These are phyloP conservation scores for Sinella curviseta DNA, from an alignment of 1,140 invertebrate species.

Conservation along the genomic window DNA sequence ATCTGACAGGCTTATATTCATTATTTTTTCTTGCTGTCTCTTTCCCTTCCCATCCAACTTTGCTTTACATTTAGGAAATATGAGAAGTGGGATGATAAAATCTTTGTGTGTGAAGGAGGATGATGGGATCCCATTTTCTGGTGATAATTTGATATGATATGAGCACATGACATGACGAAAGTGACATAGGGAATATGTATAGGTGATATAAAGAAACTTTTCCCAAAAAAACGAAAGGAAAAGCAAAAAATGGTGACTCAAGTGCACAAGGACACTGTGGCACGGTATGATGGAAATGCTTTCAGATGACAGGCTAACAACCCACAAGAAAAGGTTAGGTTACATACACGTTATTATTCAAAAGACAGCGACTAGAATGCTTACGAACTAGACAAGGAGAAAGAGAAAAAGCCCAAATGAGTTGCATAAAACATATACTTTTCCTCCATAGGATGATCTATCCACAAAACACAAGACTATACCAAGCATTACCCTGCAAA, in stretches of 20 bases:
- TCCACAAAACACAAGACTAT: too few species aligned
- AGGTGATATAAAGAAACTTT: neutral
- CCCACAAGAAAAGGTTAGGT: constrained; percentile 17
- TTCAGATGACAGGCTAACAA: constrained; percentile 21
- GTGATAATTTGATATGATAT: constrained; percentile 28
- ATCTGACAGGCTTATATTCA: neutral
- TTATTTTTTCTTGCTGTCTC: constrained; percentile 7
- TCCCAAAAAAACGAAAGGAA: constrained; percentile 18
- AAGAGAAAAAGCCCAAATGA: too few species aligned
- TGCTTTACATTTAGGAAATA: neutral
- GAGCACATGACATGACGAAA: constrained; percentile 4
- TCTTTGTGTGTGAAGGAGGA: constrained; percentile 7
- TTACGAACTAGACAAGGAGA: neutral
- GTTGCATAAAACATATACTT: too few species aligned
- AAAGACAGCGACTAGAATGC: neutral
- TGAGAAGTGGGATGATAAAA: constrained; percentile 11
- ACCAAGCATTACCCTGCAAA: too few species aligned
- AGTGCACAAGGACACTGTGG: neutral
- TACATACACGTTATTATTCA: neutral
- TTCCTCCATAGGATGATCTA: too few species aligned
- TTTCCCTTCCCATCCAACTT: neutral
- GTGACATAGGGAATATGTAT: constrained; percentile 2
- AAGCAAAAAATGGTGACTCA: neutral
- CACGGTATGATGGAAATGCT: constrained; percentile 10
- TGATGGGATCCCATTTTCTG: constrained; percentile 19